Conservation (phyloP, 1,140 invertebrate species). For the Saccostrea glomerata region DNA sequence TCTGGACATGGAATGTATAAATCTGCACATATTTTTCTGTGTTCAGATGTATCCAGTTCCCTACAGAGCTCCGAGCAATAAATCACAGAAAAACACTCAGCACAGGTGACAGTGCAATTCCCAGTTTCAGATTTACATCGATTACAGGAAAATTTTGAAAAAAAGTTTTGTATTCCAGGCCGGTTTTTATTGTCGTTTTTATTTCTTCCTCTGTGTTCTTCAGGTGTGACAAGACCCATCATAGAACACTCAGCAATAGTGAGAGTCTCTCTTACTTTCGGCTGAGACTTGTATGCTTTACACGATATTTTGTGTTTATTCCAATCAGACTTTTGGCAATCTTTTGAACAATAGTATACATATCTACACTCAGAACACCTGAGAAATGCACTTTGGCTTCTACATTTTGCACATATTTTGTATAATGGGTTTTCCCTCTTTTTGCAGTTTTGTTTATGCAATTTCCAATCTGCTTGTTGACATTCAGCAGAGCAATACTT, state of each 20-base stretch:
- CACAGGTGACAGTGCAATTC: neutral
- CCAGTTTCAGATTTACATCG: neutral
- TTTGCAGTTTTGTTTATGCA: neutral
- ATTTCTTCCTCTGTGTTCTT: neutral
- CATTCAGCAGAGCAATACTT: neutral
- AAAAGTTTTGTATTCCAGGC: neutral
- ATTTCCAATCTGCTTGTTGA: neutral
- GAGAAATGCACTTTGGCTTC: neutral
- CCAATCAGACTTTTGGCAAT: neutral
- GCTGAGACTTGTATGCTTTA: neutral
- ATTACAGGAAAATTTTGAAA: neutral
- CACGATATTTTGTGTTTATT: neutral
- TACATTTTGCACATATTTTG: constrained; percentile 3
- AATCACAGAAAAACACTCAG: neutral
- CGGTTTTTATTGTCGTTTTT: neutral
- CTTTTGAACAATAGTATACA: neutral
- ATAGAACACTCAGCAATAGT: neutral
- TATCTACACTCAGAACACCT: neutral
- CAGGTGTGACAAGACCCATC: neutral
- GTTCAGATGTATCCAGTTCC: neutral
- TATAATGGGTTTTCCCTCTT: neutral
- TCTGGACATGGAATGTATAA: no score
- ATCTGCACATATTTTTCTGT: neutral
- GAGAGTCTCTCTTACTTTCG: neutral
- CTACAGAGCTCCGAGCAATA: neutral